phyloP scores from a whole-genome alignment of 2,888 invertebrate genomes.

The Eudemis profundana region DNA sequence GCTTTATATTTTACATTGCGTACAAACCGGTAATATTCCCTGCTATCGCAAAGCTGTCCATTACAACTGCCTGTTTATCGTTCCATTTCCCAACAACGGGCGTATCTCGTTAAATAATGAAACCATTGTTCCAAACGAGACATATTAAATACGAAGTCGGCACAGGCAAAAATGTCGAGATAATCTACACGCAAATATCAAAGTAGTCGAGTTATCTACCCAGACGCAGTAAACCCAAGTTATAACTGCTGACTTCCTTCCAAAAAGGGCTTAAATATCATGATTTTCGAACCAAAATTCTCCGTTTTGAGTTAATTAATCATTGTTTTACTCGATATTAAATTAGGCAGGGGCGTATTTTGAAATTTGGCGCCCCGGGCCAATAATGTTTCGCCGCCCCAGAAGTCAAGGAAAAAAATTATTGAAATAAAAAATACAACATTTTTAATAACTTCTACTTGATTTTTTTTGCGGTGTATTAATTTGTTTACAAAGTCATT shows the following conservation, averaged over 20 bases:
- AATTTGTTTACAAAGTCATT: too few species aligned
- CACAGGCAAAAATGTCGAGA: slow-evolving; percentile 13
- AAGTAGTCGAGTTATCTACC: not conserved
- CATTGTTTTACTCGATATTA: not conserved
- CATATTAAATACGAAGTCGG: slow-evolving; percentile 15
- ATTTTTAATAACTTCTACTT: too few species aligned
- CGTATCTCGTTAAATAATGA: slow-evolving; percentile 13
- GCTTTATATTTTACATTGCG: not conserved
- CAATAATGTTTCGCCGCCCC: too few species aligned
- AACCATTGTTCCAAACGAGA: slow-evolving; percentile 7
- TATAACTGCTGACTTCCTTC: not conserved
- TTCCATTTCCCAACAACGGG: slow-evolving; percentile 15
- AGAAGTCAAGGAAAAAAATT: too few species aligned
- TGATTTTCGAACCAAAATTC: not conserved
- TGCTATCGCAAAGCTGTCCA: slow-evolving; percentile 12
- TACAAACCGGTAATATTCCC: slow-evolving; percentile 5
- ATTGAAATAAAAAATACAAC: too few species aligned
- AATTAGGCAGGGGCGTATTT: too few species aligned
- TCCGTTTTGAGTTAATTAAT: not conserved
- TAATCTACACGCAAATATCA: slow-evolving; percentile 19
- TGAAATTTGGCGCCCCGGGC: too few species aligned
- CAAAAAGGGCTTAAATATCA: not conserved
- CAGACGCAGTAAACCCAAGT: not conserved
- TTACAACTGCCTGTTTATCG: slow-evolving; percentile 14
- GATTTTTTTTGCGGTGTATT: too few species aligned